Percentiles rank a stretch among this genome's conserved stretches.
These are phyloP conservation scores for Conchocele bisecta DNA, from an alignment of 2,888 invertebrate genomes.

Conservation along the genomic window DNA sequence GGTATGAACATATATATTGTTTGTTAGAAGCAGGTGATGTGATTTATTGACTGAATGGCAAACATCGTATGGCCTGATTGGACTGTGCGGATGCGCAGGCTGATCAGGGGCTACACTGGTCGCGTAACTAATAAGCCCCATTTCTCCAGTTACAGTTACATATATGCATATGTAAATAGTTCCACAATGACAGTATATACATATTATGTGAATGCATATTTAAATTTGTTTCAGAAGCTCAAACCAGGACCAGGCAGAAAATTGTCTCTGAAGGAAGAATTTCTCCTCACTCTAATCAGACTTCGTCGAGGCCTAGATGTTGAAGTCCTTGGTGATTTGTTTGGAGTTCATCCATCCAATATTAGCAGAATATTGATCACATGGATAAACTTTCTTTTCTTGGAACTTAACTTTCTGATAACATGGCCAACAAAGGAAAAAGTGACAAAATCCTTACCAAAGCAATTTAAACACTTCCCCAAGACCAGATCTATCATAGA, in stretches of 20 bases:
- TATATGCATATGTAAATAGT: too few species aligned
- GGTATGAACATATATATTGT: too few species aligned
- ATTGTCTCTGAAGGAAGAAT: slow-evolving; percentile 1
- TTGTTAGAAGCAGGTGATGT: too few species aligned
- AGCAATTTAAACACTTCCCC: slow-evolving; percentile 31
- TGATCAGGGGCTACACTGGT: too few species aligned
- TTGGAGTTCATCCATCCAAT: slow-evolving; percentile 16
- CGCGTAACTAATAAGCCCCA: too few species aligned
- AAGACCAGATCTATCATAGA: slow-evolving; percentile 39
- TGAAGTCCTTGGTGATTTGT: background rate
- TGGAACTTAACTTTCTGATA: slow-evolving; percentile 11
- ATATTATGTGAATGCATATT: too few species aligned
- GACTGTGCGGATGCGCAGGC: too few species aligned
- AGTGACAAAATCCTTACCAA: slow-evolving; percentile 11
- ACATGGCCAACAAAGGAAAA: slow-evolving; percentile 29
- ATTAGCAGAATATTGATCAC: slow-evolving; percentile 17
- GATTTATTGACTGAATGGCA: too few species aligned
- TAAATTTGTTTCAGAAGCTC: too few species aligned
- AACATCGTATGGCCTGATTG: too few species aligned
- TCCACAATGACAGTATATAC: too few species aligned
- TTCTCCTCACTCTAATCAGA: background rate
- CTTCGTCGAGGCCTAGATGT: slow-evolving; percentile 5
- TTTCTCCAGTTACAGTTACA: too few species aligned
- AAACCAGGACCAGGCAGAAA: background rate
- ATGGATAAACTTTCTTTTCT: slow-evolving; percentile 19